phyloP scores from a whole-genome alignment of 2,888 invertebrate species.

The Minunthozetes semirufus region DNA sequence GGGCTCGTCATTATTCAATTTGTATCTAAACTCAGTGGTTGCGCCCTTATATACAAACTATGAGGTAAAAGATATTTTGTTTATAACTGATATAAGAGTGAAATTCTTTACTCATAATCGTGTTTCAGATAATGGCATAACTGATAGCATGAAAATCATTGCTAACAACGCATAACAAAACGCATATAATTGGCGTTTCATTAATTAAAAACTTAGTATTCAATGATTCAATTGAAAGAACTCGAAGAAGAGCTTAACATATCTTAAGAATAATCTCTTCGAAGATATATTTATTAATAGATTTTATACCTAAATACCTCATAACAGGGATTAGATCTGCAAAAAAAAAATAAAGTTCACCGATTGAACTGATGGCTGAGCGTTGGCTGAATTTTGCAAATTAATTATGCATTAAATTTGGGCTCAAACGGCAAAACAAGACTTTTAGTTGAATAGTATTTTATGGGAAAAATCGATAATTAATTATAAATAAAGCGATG shows the following conservation, averaged over 20 bases:
- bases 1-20: conserved; percentile 4
- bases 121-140: not conserved
- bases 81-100: too few relatives aligned
- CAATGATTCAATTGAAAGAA: not conserved
- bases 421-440: too few relatives aligned
- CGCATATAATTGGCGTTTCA: not conserved
- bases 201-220: not conserved
- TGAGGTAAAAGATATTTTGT: too few relatives aligned
- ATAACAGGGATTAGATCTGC: too few relatives aligned
- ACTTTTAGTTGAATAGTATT: too few relatives aligned
- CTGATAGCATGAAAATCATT: not conserved
- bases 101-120: not conserved
- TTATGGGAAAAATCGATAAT: too few relatives aligned
- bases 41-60: not conserved
- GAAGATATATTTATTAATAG: not conserved
- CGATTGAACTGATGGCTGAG: too few relatives aligned
- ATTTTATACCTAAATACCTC: not conserved
- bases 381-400: too few relatives aligned
- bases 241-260: not conserved
- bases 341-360: too few relatives aligned
- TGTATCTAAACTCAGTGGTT: not conserved
- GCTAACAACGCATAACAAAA: not conserved
- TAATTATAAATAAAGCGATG: too few relatives aligned
- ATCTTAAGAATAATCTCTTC: not conserved
- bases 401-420: too few relatives aligned